These are phyloP conservation scores for Elephantulus edwardii DNA, from an alignment of 2,113 vertebrate species.

Conservation along the genomic window DNA sequence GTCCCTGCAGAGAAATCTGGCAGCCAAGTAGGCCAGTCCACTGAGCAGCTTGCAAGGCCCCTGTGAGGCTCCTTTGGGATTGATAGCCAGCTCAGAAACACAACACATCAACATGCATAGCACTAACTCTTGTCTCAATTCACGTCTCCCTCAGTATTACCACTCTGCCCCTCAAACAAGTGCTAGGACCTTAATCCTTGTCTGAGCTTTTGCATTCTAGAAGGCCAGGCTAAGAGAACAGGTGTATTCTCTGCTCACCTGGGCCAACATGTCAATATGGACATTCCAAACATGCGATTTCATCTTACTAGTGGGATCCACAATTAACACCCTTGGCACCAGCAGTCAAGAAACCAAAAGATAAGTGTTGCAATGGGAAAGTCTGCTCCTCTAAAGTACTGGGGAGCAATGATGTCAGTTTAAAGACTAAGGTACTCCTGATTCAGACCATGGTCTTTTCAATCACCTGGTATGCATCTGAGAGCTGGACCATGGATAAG, in stretches of 20 bases:
- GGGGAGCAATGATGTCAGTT: no score
- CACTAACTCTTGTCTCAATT: not conserved
- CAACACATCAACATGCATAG: fast-evolving
- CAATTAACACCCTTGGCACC: no score
- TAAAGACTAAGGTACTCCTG: no score
- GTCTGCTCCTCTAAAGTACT: no score
- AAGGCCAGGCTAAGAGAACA: not conserved
- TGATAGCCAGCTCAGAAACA: not conserved
- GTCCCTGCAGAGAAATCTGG: not conserved
- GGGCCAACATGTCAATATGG: not conserved
- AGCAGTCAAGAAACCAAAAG: no score
- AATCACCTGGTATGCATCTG: no score
- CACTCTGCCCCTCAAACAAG: not conserved
- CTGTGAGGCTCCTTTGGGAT: not conserved
- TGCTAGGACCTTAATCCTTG: not conserved
- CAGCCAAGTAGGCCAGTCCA: not conserved
- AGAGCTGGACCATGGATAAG: no score
- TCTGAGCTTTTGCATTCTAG: not conserved
- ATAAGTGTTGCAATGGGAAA: no score
- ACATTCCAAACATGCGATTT: not conserved
- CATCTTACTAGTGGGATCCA: no score
- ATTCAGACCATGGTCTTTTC: no score
- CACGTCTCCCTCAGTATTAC: not conserved
- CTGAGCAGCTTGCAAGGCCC: not conserved
- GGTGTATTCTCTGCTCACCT: not conserved